phyloP scores from a whole-genome alignment of 2,888 invertebrate genomes.

The Nymphalis urticae region DNA sequence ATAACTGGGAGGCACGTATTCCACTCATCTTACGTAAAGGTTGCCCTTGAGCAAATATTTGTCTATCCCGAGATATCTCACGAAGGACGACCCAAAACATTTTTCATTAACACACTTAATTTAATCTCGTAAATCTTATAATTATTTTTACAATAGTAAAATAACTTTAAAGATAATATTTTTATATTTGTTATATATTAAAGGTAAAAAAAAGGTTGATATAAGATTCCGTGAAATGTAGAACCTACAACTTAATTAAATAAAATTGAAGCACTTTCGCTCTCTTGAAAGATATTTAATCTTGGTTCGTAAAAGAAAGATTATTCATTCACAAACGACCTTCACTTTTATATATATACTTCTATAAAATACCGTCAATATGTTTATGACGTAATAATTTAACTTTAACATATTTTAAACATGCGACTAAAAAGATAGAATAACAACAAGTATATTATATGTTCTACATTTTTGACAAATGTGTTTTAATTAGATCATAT shows the following conservation, averaged over 20 bases:
- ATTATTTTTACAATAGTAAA: conserved; percentile 4
- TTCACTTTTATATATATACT: conserved; percentile 8
- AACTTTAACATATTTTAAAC: not conserved
- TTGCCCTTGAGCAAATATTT: conserved; percentile 42
- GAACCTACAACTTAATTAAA: conserved; percentile 11
- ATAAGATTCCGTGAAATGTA: not conserved
- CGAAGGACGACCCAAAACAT: conserved; percentile 34
- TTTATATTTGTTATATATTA: not conserved
- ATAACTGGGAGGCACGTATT: conserved; percentile 18
- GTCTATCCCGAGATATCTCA: conserved; percentile 37
- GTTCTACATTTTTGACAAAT: no score
- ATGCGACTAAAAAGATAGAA: not conserved
- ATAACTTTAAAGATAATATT: not conserved
- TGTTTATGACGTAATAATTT: not conserved
- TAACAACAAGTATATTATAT: not conserved
- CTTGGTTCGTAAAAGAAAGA: conserved; percentile 12
- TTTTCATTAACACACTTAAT: conserved; percentile 39
- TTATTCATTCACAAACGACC: conserved; percentile 6
- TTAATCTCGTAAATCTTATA: conserved; percentile 17
- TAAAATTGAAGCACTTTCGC: conserved; percentile 17
- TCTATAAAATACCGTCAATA: not conserved
- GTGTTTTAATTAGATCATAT: no score
- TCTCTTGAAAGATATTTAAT: conserved; percentile 11
- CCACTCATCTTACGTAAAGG: conserved; percentile 15
- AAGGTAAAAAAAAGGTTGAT: not conserved